Conservation (phyloP, 2,888 invertebrate genomes). For the Drosophila emarginata region DNA sequence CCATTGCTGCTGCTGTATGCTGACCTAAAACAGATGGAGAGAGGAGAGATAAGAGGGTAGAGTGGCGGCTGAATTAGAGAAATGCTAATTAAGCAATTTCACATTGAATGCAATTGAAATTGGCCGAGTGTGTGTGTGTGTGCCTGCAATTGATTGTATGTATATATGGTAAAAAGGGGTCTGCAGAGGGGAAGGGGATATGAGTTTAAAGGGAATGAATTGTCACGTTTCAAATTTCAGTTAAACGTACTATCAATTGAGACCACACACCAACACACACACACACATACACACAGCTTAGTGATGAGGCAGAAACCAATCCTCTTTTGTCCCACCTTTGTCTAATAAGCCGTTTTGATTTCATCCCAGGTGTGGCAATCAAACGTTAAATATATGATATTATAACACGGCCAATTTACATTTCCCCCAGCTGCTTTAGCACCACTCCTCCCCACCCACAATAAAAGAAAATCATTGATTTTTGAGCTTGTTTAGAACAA, state of each 20-base stretch:
- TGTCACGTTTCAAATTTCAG: constrained; percentile 3
- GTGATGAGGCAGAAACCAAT: neutral
- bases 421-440: no score
- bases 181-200: neutral
- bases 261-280: neutral
- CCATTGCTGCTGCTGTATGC: neutral
- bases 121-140: constrained; percentile 32
- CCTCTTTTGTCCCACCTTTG: no score
- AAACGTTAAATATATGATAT: neutral
- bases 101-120: constrained; percentile 39
- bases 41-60: neutral
- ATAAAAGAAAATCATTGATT: no score
- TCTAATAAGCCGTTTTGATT: constrained; percentile 4
- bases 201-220: constrained; percentile 11
- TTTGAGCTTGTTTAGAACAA: neutral
- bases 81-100: constrained; percentile 63
- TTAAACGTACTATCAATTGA: neutral
- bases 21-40: neutral
- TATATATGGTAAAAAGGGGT: no score
- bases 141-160: constrained; percentile 1
- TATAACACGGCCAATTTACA: neutral
- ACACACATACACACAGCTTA: neutral
- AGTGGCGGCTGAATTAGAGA: neutral
- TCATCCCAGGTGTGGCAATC: neutral
- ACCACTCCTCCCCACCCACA: no score